Conservation (phyloP, 2,888 invertebrate species). For the Hirtodrosophila trivittata region DNA sequence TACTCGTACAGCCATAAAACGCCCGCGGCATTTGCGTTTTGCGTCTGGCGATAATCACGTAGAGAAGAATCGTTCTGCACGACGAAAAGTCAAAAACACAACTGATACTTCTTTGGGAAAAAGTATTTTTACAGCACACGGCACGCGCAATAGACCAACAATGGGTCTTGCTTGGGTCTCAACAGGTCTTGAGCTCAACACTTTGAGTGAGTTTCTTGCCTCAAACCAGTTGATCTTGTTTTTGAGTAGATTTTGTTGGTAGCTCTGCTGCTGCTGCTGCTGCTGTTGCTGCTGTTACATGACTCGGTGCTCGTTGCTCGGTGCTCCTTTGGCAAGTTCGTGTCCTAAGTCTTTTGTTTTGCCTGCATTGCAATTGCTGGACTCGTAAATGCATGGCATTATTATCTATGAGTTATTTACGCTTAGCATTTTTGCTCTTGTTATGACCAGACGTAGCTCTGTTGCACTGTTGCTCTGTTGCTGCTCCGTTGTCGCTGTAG, state of each 20-base stretch:
- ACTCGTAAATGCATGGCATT: constrained; percentile 69
- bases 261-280: constrained; percentile 1
- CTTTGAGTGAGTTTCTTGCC: constrained; percentile 68
- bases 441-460: constrained; percentile 65
- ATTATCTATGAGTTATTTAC: constrained; percentile 79
- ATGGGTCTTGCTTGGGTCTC: constrained; percentile 59
- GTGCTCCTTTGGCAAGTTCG: constrained; percentile 73
- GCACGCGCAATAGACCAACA: constrained; percentile 78
- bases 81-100: constrained; percentile 79
- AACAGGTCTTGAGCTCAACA: constrained; percentile 72
- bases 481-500: constrained; percentile 12
- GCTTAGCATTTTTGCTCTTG: constrained; percentile 66
- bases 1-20: constrained; percentile 34
- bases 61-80: constrained; percentile 80
- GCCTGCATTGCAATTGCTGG: constrained; percentile 56
- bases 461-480: constrained; percentile 57
- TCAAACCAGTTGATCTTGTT: constrained; percentile 77
- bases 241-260: constrained; percentile 45
- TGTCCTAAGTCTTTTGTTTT: constrained; percentile 80
- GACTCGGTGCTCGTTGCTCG: constrained; percentile 49
- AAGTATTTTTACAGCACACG: constrained; percentile 76
- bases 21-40: constrained; percentile 58
- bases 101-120: constrained; percentile 80
- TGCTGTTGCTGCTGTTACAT: constrained; percentile 64
- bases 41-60: constrained; percentile 37